A percentile compares a stretch with the other conserved stretches of the same genome.
Conservation (phyloP, 1,140 invertebrate species). For the Tetraneura akinire region DNA sequence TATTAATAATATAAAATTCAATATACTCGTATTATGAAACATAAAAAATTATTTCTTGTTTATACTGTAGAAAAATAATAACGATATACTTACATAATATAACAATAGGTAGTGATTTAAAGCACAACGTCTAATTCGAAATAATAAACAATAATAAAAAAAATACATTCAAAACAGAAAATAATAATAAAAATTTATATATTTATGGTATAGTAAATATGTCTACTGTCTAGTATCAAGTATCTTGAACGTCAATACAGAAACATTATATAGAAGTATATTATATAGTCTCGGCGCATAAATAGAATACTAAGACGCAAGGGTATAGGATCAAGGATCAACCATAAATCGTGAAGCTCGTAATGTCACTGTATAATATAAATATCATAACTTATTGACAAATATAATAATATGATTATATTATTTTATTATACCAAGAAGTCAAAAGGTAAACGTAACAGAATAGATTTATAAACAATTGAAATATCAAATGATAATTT, state of each 20-base stretch:
- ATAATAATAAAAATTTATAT: neutral
- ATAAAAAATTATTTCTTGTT: conserved; percentile 4
- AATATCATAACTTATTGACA: too few species aligned
- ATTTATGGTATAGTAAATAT: neutral
- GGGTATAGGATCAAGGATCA: too few species aligned
- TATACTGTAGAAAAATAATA: neutral
- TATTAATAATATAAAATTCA: neutral
- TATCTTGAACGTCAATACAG: too few species aligned
- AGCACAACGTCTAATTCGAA: neutral
- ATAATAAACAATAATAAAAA: conserved; percentile 17
- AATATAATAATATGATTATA: neutral
- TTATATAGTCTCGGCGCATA: too few species aligned
- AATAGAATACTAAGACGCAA: neutral
- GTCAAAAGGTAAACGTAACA: too few species aligned
- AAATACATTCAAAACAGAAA: conserved; percentile 11
- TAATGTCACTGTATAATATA: neutral
- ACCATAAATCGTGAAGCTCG: conserved; percentile 5
- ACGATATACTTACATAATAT: neutral
- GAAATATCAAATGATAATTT: too few species aligned
- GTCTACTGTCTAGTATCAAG: neutral
- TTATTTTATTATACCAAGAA: neutral
- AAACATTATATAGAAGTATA: neutral
- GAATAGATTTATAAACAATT: too few species aligned
- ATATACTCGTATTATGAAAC: neutral
- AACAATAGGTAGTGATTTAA: conserved; percentile 2